phyloP scores from a whole-genome alignment of 2,797 vertebrate genomes.

The Parambassis ranga region DNA sequence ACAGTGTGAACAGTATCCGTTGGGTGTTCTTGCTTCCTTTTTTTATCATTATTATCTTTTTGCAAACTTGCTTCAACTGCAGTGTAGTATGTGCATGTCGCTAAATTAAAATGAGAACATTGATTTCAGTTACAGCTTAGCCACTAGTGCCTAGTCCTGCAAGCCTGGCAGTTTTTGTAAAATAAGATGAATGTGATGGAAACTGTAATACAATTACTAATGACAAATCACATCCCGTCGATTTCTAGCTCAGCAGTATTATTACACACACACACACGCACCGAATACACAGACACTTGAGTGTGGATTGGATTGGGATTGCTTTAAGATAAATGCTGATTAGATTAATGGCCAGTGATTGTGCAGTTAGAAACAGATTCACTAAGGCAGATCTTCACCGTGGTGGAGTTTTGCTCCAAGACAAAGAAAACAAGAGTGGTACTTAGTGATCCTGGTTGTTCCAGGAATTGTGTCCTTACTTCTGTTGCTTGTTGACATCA shows the following conservation, averaged over 20 bases:
- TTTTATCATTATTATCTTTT: slow-evolving; percentile 4
- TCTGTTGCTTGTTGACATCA: neutral
- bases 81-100: slow-evolving; percentile 25
- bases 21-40: neutral
- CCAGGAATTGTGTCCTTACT: neutral
- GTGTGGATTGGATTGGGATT: slow-evolving; percentile 35
- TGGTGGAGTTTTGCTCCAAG: neutral
- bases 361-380: slow-evolving; percentile 17
- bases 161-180: slow-evolving; percentile 56
- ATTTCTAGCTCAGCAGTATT: slow-evolving; percentile 55
- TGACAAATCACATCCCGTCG: slow-evolving; percentile 56
- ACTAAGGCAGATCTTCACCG: slow-evolving; percentile 5
- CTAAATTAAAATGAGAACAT: slow-evolving; percentile 55
- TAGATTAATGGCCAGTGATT: slow-evolving; percentile 35
- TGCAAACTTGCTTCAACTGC: slow-evolving; percentile 1
- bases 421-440: neutral
- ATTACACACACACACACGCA: neutral
- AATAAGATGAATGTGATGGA: slow-evolving; percentile 70
- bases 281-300: neutral
- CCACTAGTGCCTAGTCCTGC: slow-evolving; percentile 54
- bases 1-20: neutral
- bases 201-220: slow-evolving; percentile 67
- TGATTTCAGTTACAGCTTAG: slow-evolving; percentile 51
- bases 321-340: slow-evolving; percentile 40
- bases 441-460: neutral